A percentile compares a stretch with the other conserved stretches of the same genome.
Conservation (phyloP, 2,888 invertebrate species). For the Himalopsyche kuldschensis region DNA sequence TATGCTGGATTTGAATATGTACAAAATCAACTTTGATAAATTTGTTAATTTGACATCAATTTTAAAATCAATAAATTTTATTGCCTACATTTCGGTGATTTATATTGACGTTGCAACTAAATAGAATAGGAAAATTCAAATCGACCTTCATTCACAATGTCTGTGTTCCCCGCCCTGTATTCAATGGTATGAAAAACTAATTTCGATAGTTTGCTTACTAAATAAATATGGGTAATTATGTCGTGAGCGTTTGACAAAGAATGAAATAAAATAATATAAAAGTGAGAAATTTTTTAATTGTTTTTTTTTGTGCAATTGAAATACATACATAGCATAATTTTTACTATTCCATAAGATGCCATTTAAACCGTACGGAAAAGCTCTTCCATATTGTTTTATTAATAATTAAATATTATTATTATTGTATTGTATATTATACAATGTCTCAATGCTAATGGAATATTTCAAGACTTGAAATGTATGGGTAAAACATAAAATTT, state of each 20-base stretch:
- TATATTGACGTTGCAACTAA: too few species aligned
- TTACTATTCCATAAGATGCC: not conserved
- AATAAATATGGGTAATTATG: too few species aligned
- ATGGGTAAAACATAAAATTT: not conserved
- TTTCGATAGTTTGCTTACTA: too few species aligned
- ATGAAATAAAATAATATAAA: not conserved
- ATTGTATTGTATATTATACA: not conserved
- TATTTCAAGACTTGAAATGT: not conserved
- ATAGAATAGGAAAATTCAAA: too few species aligned
- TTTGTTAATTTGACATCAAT: too few species aligned
- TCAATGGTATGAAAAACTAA: too few species aligned
- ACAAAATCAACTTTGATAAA: too few species aligned
- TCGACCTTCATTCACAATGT: too few species aligned
- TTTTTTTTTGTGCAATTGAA: not conserved
- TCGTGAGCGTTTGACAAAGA: not conserved
- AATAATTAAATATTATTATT: not conserved
- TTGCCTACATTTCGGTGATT: too few species aligned
- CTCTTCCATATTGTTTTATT: not conserved
- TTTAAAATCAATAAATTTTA: too few species aligned
- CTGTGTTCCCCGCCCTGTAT: too few species aligned
- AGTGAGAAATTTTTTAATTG: not conserved
- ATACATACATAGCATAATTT: not conserved
- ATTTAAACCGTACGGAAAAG: not conserved
- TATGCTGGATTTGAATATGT: too few species aligned
- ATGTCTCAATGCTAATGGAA: not conserved